phyloP scores from a whole-genome alignment of 2,797 vertebrate species.

The Anableps anableps region DNA sequence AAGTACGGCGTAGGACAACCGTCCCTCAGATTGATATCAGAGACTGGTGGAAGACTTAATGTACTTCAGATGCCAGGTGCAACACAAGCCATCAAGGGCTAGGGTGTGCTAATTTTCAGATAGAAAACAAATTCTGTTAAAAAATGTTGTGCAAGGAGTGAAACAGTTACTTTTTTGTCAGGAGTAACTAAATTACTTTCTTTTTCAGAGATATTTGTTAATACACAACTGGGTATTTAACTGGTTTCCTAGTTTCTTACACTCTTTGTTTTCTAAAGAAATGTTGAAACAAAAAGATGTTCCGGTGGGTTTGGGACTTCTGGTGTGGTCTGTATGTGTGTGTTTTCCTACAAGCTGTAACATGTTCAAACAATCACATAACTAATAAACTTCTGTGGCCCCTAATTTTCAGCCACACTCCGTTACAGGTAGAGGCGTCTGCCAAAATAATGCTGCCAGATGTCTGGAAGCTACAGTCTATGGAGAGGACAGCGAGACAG shows the following conservation, averaged over 20 bases:
- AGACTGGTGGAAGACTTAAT: too few species aligned
- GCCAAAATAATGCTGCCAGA: constrained; percentile 49
- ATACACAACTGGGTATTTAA: neutral
- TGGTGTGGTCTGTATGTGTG: constrained; percentile 58
- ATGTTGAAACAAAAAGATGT: neutral
- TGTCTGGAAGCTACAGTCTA: constrained; percentile 34
- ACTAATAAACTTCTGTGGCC: constrained; percentile 62
- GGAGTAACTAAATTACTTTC: neutral
- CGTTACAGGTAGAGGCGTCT: constrained; percentile 43
- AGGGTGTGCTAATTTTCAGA: too few species aligned
- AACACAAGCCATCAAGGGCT: too few species aligned
- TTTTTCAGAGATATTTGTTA: neutral
- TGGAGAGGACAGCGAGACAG: neutral
- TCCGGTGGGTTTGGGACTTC: constrained; percentile 14
- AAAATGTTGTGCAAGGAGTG: neutral
- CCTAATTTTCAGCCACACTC: constrained; percentile 58
- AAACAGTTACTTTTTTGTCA: neutral
- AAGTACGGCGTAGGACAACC: too few species aligned
- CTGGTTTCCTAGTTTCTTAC: neutral
- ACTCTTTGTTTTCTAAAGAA: neutral
- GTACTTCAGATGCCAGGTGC: too few species aligned
- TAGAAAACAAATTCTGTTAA: too few species aligned
- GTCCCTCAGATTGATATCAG: too few species aligned
- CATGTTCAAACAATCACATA: constrained; percentile 78
- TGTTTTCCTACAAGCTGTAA: constrained; percentile 61